These are phyloP conservation scores for Actinernus sp. DNA, from an alignment of 92 coral and sea anemone species.

Conservation along the genomic window DNA sequence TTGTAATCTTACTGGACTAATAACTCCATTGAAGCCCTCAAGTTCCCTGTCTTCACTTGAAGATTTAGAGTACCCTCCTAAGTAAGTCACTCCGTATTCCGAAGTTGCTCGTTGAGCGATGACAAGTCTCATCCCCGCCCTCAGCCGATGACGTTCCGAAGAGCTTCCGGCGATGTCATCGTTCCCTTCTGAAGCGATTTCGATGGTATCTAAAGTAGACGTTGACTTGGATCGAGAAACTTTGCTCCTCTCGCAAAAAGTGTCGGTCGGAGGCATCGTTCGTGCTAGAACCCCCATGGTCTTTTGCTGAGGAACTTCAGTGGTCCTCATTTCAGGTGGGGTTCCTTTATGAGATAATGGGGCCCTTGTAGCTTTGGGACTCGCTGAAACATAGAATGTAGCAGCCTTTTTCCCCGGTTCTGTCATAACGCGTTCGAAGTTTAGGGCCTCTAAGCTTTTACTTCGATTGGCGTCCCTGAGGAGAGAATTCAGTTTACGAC, in stretches of 20 bases:
- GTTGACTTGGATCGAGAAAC: slow-evolving; percentile 1
- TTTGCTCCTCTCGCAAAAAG: not conserved
- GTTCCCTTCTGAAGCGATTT: too few species aligned
- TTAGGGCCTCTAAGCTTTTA: slow-evolving; percentile 84
- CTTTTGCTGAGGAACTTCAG: not conserved
- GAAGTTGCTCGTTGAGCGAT: slow-evolving; percentile 24
- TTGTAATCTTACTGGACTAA: slow-evolving; percentile 46
- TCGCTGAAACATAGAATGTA: slow-evolving; percentile 16
- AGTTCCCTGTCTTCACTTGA: not conserved
- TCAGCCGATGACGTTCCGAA: too few species aligned
- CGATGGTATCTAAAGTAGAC: too few species aligned
- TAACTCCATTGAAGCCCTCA: not conserved
- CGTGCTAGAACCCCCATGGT: too few species aligned
- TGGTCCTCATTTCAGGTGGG: not conserved
- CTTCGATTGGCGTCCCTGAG: slow-evolving; percentile 52
- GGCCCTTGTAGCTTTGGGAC: slow-evolving; percentile 13
- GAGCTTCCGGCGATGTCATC: too few species aligned
- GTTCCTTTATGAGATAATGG: not conserved
- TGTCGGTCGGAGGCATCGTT: not conserved
- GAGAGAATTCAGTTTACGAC: not conserved
- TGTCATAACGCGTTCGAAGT: slow-evolving; percentile 21
- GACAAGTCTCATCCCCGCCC: too few species aligned
- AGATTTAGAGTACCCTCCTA: slow-evolving; percentile 79
- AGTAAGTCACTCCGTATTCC: slow-evolving; percentile 74
- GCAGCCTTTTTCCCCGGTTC: too few species aligned